Conservation (phyloP, 1,140 invertebrate species). For the Archegozetes longisetosus region DNA sequence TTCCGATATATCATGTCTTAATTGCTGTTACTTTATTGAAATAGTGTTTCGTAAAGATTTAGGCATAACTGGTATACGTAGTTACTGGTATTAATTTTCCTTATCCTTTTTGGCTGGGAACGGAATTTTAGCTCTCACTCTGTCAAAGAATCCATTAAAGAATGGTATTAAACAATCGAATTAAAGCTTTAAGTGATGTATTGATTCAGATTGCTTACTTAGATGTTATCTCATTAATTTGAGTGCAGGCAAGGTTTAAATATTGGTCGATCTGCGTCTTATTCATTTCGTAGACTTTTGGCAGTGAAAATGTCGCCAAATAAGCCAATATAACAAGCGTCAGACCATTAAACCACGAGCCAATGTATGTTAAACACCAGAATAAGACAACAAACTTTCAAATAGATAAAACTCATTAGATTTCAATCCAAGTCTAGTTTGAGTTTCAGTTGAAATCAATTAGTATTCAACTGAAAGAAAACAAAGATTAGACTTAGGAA, state of each 20-base stretch:
- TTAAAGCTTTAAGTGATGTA: neutral
- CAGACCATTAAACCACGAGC: conserved; percentile 95
- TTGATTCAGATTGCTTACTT: conserved; percentile 2
- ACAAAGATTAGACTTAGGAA: neutral
- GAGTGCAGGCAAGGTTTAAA: conserved; percentile 64
- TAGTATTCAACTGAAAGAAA: neutral
- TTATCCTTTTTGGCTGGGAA: conserved; percentile 1
- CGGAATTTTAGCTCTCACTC: neutral
- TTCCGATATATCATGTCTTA: too few relatives aligned
- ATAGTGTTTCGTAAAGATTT: too few relatives aligned
- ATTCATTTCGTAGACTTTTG: conserved; percentile 95
- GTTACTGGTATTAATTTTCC: neutral
- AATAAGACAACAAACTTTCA: conserved; percentile 77
- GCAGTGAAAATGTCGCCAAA: conserved; percentile 80
- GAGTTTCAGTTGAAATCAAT: neutral
- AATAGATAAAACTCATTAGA: conserved; percentile 22
- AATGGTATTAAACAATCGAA: neutral
- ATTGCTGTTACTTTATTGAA: too few relatives aligned
- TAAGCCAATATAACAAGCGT: conserved; percentile 84
- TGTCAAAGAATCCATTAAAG: neutral
- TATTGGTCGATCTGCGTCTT: conserved; percentile 91
- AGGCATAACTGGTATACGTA: too few relatives aligned
- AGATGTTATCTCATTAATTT: conserved; percentile 29
- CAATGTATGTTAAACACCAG: conserved; percentile 89
- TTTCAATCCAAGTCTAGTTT: neutral